These are phyloP conservation scores for Epinotia nisella DNA, from an alignment of 2,888 invertebrate species.

Conservation along the genomic window DNA sequence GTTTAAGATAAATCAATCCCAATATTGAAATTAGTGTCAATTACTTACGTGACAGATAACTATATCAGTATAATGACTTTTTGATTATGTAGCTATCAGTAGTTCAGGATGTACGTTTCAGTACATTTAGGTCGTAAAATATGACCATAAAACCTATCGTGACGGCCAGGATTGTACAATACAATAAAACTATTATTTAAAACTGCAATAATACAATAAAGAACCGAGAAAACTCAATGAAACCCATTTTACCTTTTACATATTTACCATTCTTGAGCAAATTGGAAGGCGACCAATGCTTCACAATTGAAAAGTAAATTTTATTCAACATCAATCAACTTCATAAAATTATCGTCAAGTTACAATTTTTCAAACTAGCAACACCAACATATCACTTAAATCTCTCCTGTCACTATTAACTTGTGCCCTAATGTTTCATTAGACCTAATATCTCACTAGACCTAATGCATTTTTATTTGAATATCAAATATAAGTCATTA, in stretches of 20 bases:
- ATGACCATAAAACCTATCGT: too few relatives aligned
- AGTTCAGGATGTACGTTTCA: too few relatives aligned
- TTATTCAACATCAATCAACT: not conserved
- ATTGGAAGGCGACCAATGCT: not conserved
- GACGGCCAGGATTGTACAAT: not conserved
- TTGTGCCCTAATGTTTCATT: too few relatives aligned
- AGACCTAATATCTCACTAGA: too few relatives aligned
- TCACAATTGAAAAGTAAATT: not conserved
- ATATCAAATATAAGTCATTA: too few relatives aligned
- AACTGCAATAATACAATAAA: not conserved
- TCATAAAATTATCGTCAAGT: too few relatives aligned
- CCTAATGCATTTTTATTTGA: too few relatives aligned
- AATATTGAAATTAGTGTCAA: conserved; percentile 6
- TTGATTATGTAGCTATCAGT: not conserved
- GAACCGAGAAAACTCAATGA: not conserved
- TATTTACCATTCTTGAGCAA: not conserved
- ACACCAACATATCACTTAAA: not conserved
- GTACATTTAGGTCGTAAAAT: too few relatives aligned
- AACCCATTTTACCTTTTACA: not conserved
- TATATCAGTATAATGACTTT: conserved; percentile 5
- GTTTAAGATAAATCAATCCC: conserved; percentile 4
- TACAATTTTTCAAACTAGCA: not conserved
- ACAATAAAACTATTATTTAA: not conserved
- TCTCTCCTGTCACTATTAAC: too few relatives aligned
- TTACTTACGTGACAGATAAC: not conserved